Evolutionary conservation across 2,888 invertebrate species (phyloP).

Genomic region (Torymus aiolomorphi): DNA sequence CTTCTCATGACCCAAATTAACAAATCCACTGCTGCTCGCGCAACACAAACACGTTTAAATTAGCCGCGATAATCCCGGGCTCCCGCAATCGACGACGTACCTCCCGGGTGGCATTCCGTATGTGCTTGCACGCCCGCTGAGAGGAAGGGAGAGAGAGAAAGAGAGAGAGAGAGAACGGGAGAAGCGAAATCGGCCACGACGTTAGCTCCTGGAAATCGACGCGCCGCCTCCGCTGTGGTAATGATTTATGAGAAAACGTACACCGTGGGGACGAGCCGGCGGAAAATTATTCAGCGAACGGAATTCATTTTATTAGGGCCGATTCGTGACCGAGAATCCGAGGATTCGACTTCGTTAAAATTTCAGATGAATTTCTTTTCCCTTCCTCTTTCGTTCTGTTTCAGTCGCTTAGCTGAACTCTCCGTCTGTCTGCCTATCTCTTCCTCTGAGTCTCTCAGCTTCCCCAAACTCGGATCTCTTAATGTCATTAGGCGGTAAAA

Average conservation of each 20-base stretch:
- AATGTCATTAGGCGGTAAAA: not conserved
- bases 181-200: conserved; percentile 19
- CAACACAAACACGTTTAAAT: conserved; percentile 15
- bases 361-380: conserved; percentile 37
- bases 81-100: conserved; percentile 4
- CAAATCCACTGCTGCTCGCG: not conserved
- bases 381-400: not conserved
- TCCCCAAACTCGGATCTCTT: not conserved
- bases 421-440: not conserved
- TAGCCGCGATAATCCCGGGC: not conserved
- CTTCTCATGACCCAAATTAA: not conserved
- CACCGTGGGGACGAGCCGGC: not conserved
- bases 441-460: not conserved
- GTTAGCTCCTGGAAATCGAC: conserved; percentile 24
- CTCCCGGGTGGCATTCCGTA: not conserved
- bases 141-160: no score
- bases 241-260: conserved; percentile 50
- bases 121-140: no score
- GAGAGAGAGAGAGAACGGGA: no score
- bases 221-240: conserved; percentile 2
- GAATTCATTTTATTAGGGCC: conserved; percentile 47
- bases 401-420: not conserved
- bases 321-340: conserved; percentile 31
- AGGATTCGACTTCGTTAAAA: conserved; percentile 39
- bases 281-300: conserved; percentile 40